These are phyloP conservation scores for Eubasilissa regina DNA, from an alignment of 1,140 invertebrate species.

Conservation along the genomic window DNA sequence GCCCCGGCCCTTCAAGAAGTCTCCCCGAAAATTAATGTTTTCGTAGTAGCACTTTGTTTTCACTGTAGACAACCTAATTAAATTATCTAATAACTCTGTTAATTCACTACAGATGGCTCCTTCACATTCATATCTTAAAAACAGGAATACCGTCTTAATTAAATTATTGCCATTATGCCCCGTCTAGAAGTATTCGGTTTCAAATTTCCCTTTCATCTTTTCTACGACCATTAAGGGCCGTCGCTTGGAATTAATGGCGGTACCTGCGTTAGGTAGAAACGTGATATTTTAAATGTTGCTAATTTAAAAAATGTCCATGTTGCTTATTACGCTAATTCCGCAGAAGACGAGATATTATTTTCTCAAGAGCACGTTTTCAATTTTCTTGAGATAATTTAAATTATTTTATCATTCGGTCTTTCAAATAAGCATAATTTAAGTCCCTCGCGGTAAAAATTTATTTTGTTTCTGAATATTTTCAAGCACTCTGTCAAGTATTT, in stretches of 20 bases:
- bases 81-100: slow-evolving; percentile 35
- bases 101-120: slow-evolving; percentile 22
- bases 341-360: slow-evolving; percentile 14
- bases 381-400: slow-evolving; percentile 19
- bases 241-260: slow-evolving; percentile 11
- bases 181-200: slow-evolving; percentile 10
- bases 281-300: slow-evolving; percentile 42
- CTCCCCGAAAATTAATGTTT: slow-evolving; percentile 17
- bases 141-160: slow-evolving; percentile 32
- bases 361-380: slow-evolving; percentile 32
- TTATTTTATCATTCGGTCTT: slow-evolving; percentile 19
- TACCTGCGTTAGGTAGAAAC: slow-evolving; percentile 1
- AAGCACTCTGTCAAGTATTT: too few relatives aligned
- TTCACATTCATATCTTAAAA: slow-evolving; percentile 19
- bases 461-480: background rate
- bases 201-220: slow-evolving; percentile 30
- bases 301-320: slow-evolving; percentile 39
- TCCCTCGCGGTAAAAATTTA: background rate
- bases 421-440: slow-evolving; percentile 24
- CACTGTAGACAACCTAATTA: slow-evolving; percentile 32
- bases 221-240: slow-evolving; percentile 18
- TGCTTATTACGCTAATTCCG: slow-evolving; percentile 31
- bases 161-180: slow-evolving; percentile 28
- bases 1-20: background rate
- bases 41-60: slow-evolving; percentile 23